These are phyloP conservation scores for Antigone vipio DNA, from an alignment of 2,113 vertebrate genomes.

Conservation along the genomic window DNA sequence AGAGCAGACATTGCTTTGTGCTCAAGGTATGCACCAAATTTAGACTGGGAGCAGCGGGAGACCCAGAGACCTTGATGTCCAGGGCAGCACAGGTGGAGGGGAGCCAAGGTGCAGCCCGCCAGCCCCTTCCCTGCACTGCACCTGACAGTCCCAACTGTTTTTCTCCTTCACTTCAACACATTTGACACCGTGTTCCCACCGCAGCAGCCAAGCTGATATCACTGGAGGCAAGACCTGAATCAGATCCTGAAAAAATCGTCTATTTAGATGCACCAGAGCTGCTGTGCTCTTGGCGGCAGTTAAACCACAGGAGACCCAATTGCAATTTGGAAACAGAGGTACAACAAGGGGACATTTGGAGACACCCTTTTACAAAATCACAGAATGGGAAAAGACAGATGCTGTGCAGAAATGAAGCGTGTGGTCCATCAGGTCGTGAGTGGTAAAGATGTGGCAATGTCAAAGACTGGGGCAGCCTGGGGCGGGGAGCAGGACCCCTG, in stretches of 20 bases:
- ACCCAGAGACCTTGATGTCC: background rate
- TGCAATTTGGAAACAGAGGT: background rate
- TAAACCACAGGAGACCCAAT: background rate
- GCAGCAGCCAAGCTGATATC: background rate
- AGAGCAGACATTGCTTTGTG: background rate
- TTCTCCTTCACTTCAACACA: constrained; percentile 18
- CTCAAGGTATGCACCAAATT: background rate
- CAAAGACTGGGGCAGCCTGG: background rate
- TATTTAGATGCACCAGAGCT: background rate
- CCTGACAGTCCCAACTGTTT: background rate
- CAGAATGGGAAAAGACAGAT: background rate
- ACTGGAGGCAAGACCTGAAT: constrained; percentile 39
- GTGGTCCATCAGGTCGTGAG: background rate
- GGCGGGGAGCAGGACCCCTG: background rate
- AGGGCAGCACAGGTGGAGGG: background rate
- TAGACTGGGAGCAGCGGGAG: background rate
- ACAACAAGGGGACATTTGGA: background rate
- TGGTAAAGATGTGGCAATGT: background rate
- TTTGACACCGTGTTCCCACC: background rate
- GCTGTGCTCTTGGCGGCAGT: background rate
- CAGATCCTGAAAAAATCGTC: constrained; percentile 8
- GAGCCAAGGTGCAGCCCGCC: background rate
- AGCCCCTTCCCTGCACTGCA: background rate
- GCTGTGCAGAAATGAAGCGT: background rate
- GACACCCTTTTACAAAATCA: background rate